Evolutionary conservation across 1,140 invertebrate genomes (phyloP).

Genomic region (Nylanderia fulva): DNA sequence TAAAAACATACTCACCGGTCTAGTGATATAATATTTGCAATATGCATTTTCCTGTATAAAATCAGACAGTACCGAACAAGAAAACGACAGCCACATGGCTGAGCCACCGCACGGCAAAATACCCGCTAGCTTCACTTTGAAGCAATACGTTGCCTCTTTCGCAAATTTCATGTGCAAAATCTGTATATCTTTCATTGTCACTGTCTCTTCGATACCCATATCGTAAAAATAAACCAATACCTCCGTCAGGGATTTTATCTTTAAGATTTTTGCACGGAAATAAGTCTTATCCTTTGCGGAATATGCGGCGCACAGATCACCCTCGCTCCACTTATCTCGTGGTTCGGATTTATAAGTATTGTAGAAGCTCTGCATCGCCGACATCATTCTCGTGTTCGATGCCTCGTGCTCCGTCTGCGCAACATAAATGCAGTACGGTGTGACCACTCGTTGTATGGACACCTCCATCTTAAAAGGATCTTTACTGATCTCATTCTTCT

Average conservation of each 20-base stretch:
- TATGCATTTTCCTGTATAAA: slow-evolving; percentile 82
- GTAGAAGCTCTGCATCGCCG: slow-evolving; percentile 86
- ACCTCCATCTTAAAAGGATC: slow-evolving; percentile 86
- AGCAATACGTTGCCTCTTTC: slow-evolving; percentile 82
- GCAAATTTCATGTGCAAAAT: slow-evolving; percentile 82
- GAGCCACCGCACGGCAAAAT: slow-evolving; percentile 86
- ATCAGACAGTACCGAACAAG: slow-evolving; percentile 86
- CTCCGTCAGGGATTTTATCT: slow-evolving; percentile 76
- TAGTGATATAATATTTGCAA: slow-evolving; percentile 78
- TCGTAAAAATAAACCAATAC: slow-evolving; percentile 86
- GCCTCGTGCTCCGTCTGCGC: slow-evolving; percentile 81
- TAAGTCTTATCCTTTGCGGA: slow-evolving; percentile 84
- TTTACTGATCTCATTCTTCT: not conserved
- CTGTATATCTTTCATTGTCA: slow-evolving; percentile 81
- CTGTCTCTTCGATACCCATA: slow-evolving; percentile 84
- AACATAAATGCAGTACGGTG: slow-evolving; percentile 86
- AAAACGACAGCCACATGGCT: slow-evolving; percentile 85
- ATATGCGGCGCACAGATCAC: slow-evolving; percentile 84
- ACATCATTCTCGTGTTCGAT: slow-evolving; percentile 79
- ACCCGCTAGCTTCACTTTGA: slow-evolving; percentile 87
- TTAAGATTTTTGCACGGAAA: slow-evolving; percentile 85
- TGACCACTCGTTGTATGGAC: slow-evolving; percentile 83
- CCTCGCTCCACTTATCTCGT: slow-evolving; percentile 80
- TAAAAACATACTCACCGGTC: slow-evolving; percentile 76
- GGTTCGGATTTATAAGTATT: slow-evolving; percentile 63